These are phyloP conservation scores for Drosophila percnosoma DNA, from an alignment of 2,888 invertebrate species.

Conservation along the genomic window DNA sequence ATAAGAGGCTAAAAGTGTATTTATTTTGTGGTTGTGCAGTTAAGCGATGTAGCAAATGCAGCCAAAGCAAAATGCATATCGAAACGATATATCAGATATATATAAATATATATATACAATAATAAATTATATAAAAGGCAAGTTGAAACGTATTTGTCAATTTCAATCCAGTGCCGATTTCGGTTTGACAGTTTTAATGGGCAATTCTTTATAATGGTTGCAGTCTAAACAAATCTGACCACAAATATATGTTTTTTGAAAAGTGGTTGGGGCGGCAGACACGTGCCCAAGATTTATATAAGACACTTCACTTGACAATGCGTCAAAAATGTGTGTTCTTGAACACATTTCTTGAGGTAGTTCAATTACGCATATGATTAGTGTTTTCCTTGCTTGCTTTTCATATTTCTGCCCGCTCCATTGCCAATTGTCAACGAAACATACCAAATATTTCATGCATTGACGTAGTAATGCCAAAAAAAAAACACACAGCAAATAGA, in stretches of 20 bases:
- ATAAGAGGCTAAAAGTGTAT: constrained; percentile 41
- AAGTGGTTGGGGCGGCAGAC: constrained; percentile 20
- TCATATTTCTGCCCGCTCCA: constrained; percentile 1
- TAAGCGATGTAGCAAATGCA: constrained; percentile 15
- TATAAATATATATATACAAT: background rate
- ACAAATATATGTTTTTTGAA: background rate
- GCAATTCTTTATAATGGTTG: background rate
- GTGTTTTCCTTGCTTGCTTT: constrained; percentile 5
- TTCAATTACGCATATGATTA: constrained; percentile 43
- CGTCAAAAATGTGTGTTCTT: constrained; percentile 26
- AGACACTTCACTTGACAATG: constrained; percentile 34
- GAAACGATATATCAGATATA: constrained; percentile 1
- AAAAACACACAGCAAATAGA: background rate
- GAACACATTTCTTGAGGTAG: constrained; percentile 33
- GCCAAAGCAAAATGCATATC: background rate
- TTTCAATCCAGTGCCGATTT: background rate
- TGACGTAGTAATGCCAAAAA: constrained; percentile 60
- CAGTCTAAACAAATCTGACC: background rate
- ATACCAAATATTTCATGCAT: constrained; percentile 68
- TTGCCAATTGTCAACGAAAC: constrained; percentile 73
- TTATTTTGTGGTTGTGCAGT: constrained; percentile 5
- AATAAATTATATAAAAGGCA: no score
- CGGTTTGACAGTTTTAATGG: background rate
- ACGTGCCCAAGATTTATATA: constrained; percentile 62
- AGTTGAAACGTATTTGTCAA: background rate